phyloP scores from a whole-genome alignment of 2,888 invertebrate species.

The Cephus pygmeus region DNA sequence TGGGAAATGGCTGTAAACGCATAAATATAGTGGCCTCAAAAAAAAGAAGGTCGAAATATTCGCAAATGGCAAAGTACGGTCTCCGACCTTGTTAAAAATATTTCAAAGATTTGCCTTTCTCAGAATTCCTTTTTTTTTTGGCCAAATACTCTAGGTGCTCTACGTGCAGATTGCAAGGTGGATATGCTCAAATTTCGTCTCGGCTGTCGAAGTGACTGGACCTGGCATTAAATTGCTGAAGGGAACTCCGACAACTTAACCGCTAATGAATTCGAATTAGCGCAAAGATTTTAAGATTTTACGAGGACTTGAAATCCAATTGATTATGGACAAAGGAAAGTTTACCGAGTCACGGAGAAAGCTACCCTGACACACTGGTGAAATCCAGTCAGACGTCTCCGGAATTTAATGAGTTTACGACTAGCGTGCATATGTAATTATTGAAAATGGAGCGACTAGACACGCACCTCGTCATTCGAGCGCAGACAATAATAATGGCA shows the following conservation, averaged over 20 bases:
- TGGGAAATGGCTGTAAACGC: conserved; percentile 35
- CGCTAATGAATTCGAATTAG: background rate
- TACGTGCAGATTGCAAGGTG: background rate
- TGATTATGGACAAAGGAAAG: background rate
- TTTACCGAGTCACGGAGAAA: background rate
- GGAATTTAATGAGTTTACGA: conserved; percentile 48
- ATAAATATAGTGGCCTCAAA: conserved; percentile 38
- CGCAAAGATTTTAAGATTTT: background rate
- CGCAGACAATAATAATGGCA: background rate
- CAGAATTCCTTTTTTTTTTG: conserved; percentile 2
- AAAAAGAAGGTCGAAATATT: conserved; percentile 33
- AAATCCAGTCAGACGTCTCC: conserved; percentile 37
- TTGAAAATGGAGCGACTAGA: background rate
- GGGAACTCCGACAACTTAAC: background rate
- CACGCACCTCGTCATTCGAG: background rate
- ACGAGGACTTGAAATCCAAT: background rate
- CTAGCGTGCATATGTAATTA: conserved; percentile 12
- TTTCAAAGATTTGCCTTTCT: conserved; percentile 19
- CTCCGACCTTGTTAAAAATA: conserved; percentile 37
- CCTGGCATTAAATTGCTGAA: background rate
- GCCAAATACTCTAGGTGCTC: background rate
- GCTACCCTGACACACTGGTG: background rate
- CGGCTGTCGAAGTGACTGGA: background rate
- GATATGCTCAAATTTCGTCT: background rate
- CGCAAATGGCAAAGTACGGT: conserved; percentile 44